phyloP scores from a whole-genome alignment of 2,113 vertebrate genomes.

The Dasyprocta punctata region DNA sequence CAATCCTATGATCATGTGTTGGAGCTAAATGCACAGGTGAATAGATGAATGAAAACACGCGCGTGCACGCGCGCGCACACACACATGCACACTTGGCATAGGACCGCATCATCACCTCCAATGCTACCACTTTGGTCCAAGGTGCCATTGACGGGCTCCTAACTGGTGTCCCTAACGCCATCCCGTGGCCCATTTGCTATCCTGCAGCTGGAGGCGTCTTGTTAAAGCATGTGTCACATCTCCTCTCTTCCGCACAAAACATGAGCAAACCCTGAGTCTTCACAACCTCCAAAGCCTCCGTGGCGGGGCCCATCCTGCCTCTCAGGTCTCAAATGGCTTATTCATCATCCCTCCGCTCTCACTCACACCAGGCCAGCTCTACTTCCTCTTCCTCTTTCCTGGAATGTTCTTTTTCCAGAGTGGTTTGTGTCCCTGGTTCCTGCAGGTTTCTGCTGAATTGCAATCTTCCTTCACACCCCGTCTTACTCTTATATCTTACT shows the following conservation, averaged over 20 bases:
- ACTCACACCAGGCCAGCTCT: not conserved
- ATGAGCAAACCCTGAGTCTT: not conserved
- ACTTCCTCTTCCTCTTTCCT: not conserved
- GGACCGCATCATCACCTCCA: not conserved
- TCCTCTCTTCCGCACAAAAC: not conserved
- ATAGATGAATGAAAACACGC: not conserved
- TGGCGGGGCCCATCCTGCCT: not conserved
- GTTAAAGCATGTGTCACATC: not conserved
- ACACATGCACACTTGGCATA: fast-evolving
- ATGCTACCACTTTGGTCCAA: not conserved
- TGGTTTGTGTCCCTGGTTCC: not conserved
- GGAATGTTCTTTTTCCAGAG: not conserved
- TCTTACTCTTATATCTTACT: not conserved
- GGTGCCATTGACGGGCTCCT: not conserved
- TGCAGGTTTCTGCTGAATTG: not conserved
- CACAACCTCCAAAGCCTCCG: too few species aligned
- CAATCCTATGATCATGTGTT: not conserved
- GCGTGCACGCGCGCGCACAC: not conserved
- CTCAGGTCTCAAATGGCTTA: not conserved
- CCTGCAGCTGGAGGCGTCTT: not conserved
- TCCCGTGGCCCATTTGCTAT: not conserved
- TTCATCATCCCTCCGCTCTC: not conserved
- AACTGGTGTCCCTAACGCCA: not conserved
- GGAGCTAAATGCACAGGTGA: not conserved
- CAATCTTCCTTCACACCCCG: not conserved